Conservation (phyloP, 2,888 invertebrate species). For the Phytoseiulus persimilis region DNA sequence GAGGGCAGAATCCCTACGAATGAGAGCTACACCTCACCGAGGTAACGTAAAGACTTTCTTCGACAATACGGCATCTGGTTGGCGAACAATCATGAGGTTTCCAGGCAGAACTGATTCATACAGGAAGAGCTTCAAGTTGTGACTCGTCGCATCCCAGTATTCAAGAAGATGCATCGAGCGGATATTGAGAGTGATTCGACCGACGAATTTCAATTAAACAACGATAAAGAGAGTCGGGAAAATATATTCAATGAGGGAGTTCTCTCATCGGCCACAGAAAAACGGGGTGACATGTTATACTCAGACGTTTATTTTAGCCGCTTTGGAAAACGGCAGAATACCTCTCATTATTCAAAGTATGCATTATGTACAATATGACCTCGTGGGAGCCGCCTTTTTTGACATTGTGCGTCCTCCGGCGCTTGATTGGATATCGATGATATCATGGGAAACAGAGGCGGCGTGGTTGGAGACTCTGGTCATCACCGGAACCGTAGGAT, state of each 20-base stretch:
- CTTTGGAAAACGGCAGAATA: neutral
- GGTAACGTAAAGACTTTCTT: no score
- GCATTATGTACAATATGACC: neutral
- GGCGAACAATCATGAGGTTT: no score
- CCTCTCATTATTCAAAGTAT: neutral
- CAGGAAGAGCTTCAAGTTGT: no score
- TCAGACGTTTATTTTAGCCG: neutral
- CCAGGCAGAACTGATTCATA: no score
- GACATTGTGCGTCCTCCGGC: conserved; percentile 5
- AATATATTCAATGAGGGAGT: neutral
- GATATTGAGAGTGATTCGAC: no score
- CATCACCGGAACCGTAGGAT: neutral
- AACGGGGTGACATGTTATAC: neutral
- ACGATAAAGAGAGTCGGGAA: no score
- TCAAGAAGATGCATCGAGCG: no score
- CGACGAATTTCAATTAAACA: no score
- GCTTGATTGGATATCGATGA: neutral
- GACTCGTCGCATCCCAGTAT: no score
- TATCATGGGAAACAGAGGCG: neutral
- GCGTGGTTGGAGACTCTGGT: neutral
- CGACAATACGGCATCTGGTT: no score
- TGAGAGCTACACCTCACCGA: no score
- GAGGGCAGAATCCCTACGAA: neutral
- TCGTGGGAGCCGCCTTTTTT: neutral
- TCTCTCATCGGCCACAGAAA: neutral